Evolutionary conservation across 2,888 invertebrate species (phyloP), one percentile per base, ranked within the genome.

Genomic region (Dimorphilus gyrociliatus): DNA sequence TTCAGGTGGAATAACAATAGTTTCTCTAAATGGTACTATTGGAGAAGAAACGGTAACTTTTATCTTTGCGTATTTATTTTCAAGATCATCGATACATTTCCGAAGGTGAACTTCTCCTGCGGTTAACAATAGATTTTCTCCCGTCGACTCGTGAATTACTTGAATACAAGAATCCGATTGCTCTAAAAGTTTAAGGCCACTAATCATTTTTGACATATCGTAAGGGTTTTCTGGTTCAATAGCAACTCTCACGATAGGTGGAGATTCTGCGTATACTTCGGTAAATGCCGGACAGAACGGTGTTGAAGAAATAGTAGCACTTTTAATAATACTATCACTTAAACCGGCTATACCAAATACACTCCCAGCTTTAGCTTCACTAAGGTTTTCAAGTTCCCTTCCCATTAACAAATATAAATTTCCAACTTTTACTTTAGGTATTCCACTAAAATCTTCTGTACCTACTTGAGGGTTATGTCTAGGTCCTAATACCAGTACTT

Each of bases 21-120:
- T 97, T 65, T 97, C 97, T 43, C 82, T 71, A 52, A 94, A 85
- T 4, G 92, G 81, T 1, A 97, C 92, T 47, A 97, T 92, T 0
- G 94, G 94, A 50, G 80, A 75, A 0, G 94, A 94, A 1, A 82
- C 84, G 39, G 76, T 76, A n/a, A 92, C 68, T 29, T 81, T 77
- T 23, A 61, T 44, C 28, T 54, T 53, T 7, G 56, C 82, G 64
- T 82, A 88, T 41, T 74, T 72, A 35, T 71, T 71, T 39, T 72
- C 75, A 30, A 97, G 69, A 66, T 97, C 97, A 53, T 82, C 81
- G 4, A 97, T 67, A 64, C 97, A 97, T 52, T 88, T 76, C 55
- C 92, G 82, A 30, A 97, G 70, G 63, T 97, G 97, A 2, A 97
- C 81, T 66, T 97, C 90, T 0, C 97, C 97, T 2, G 92, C 81